A percentile compares a stretch with the other conserved stretches of the same genome.
Conservation (phyloP, 30 jellyfish, hydroid and myxozoan genomes). For the Hydractinia symbiolongicarpus region DNA sequence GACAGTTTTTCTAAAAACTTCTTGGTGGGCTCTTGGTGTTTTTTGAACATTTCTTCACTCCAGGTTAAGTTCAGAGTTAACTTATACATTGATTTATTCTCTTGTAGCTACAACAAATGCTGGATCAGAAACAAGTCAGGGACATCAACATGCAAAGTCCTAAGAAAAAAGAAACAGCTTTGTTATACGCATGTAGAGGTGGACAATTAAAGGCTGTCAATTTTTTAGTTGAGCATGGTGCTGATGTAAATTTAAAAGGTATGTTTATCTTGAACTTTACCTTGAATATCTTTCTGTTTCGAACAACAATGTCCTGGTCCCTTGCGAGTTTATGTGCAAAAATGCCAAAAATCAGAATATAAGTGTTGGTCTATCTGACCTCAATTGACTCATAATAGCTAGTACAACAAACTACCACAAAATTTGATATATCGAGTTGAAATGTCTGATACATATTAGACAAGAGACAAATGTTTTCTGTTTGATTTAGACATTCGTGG, state of each 20-base stretch:
- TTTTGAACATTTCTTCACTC: too few relatives aligned
- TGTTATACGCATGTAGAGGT: conserved; percentile 50
- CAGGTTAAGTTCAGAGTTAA: too few relatives aligned
- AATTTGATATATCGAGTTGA: too few relatives aligned
- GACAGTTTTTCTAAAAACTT: too few relatives aligned
- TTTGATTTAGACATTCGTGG: conserved; percentile 45
- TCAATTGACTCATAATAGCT: too few relatives aligned
- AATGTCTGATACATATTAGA: not conserved
- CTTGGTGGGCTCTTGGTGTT: too few relatives aligned
- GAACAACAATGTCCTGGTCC: not conserved
- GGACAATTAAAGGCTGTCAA: conserved; percentile 29
- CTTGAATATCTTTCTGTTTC: not conserved
- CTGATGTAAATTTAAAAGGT: conserved; percentile 60
- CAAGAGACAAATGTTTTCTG: not conserved
- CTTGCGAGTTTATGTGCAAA: not conserved
- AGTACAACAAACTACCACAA: too few relatives aligned
- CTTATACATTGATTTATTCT: not conserved
- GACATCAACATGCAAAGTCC: conserved; percentile 37
- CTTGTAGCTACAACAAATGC: conserved; percentile 39
- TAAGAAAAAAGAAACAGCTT: conserved; percentile 51
- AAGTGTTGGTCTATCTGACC: too few relatives aligned
- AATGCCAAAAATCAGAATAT: not conserved
- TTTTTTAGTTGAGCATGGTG: conserved; percentile 52
- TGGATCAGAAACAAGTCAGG: conserved; percentile 29
- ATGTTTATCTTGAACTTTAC: not conserved